phyloP scores from a whole-genome alignment of 1,140 invertebrate genomes.

The Catajapyx aquilonaris region DNA sequence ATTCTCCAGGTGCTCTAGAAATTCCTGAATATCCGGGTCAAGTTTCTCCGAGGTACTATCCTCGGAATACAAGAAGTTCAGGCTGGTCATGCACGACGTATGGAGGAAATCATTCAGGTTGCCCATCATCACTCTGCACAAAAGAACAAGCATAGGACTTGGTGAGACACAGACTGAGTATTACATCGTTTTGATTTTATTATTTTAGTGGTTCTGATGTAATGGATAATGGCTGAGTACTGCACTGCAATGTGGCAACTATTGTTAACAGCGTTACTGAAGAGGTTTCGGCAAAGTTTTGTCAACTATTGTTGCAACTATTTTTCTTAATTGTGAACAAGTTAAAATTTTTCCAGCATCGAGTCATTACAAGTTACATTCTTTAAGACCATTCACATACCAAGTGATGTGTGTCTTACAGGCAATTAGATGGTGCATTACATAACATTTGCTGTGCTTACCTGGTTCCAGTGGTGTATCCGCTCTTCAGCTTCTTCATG shows the following conservation, averaged over 20 bases:
- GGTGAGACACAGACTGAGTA: too few relatives aligned
- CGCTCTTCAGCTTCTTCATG: slow-evolving; percentile 94
- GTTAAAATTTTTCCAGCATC: neutral
- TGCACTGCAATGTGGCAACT: too few relatives aligned
- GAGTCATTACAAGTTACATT: neutral
- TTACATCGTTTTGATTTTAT: too few relatives aligned
- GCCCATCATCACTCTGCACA: slow-evolving; percentile 62
- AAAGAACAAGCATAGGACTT: too few relatives aligned
- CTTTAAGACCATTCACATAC: too few relatives aligned
- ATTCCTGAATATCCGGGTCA: slow-evolving; percentile 5
- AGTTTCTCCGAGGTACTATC: slow-evolving; percentile 22
- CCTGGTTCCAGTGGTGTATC: slow-evolving; percentile 90
- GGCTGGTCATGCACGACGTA: slow-evolving; percentile 86
- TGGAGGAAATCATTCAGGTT: slow-evolving; percentile 78
- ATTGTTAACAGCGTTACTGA: too few relatives aligned
- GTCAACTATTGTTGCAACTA: too few relatives aligned
- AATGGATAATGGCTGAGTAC: too few relatives aligned
- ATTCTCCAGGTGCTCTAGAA: slow-evolving; percentile 6
- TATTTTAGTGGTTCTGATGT: too few relatives aligned
- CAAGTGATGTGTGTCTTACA: neutral
- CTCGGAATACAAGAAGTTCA: slow-evolving; percentile 80
- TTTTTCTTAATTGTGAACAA: neutral
- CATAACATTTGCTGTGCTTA: slow-evolving; percentile 11
- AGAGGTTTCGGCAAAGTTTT: too few relatives aligned
- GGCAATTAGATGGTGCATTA: neutral